Percentiles rank a stretch among this genome's conserved stretches.
These are phyloP conservation scores for Macaca mulatta DNA, from an alignment of 2,113 vertebrate genomes.

Conservation along the genomic window DNA sequence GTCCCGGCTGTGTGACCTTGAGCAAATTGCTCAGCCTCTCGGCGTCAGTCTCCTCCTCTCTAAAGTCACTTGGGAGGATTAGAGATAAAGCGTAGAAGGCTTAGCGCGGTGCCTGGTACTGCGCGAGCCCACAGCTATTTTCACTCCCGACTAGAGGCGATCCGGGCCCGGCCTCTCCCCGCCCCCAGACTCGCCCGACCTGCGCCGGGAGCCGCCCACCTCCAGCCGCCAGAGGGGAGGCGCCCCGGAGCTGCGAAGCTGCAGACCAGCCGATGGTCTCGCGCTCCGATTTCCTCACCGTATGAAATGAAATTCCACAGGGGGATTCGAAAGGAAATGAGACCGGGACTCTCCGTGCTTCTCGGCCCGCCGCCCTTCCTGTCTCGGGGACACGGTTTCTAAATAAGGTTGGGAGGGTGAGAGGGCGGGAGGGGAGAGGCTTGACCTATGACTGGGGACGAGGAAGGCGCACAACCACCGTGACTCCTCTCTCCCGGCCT, in stretches of 20 bases:
- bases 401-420: constrained; percentile 77
- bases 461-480: neutral
- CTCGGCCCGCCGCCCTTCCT: constrained; percentile 81
- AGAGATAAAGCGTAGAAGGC: neutral
- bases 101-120: constrained; percentile 29
- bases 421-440: constrained; percentile 58
- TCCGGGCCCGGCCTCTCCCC: neutral
- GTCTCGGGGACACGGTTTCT: constrained; percentile 78
- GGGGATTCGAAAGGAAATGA: constrained; percentile 80
- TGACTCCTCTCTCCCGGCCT: neutral
- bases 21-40: constrained; percentile 37
- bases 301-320: constrained; percentile 77
- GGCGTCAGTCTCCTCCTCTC: constrained; percentile 13
- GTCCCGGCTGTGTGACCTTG: constrained; percentile 54
- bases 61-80: constrained; percentile 46
- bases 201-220: neutral
- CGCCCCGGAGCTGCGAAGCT: constrained; percentile 45
- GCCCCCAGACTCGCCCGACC: neutral
- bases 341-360: constrained; percentile 79
- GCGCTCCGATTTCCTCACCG: constrained; percentile 75
- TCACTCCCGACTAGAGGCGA: neutral
- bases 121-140: neutral
- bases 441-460: constrained; percentile 44
- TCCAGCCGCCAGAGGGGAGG: constrained; percentile 42
- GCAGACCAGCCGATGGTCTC: constrained; percentile 17